A percentile compares a stretch with the other conserved stretches of the same genome.
phyloP scores from a whole-genome alignment of 2,113 vertebrate genomes.

The Callionymus lyra region DNA sequence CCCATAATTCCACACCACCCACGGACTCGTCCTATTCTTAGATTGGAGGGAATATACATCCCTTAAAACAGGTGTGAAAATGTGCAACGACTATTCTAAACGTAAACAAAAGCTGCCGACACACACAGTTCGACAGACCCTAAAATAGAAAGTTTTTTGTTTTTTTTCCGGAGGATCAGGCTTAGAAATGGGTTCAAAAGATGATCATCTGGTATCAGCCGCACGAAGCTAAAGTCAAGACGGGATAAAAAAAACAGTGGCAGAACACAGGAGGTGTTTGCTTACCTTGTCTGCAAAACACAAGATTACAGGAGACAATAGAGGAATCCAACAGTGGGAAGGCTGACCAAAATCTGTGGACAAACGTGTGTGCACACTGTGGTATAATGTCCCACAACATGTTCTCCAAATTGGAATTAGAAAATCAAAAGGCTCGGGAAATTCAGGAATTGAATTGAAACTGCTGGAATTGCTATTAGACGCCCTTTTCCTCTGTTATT shows the following conservation, averaged over 20 bases:
- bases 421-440: too few relatives aligned
- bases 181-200: slow-evolving; percentile 61
- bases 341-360: slow-evolving; percentile 25
- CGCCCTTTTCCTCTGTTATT: too few relatives aligned
- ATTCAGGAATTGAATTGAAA: too few relatives aligned
- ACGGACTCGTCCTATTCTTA: slow-evolving; percentile 46
- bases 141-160: slow-evolving; percentile 54
- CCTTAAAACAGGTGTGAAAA: slow-evolving; percentile 38
- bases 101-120: slow-evolving; percentile 22
- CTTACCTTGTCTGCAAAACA: slow-evolving; percentile 53
- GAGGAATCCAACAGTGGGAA: slow-evolving; percentile 27
- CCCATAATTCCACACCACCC: slow-evolving; percentile 47
- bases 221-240: slow-evolving; percentile 19
- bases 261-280: slow-evolving; percentile 24
- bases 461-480: too few relatives aligned
- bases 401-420: too few relatives aligned
- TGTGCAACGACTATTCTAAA: neutral
- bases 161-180: slow-evolving; percentile 65
- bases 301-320: slow-evolving; percentile 59
- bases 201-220: slow-evolving; percentile 49
- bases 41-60: slow-evolving; percentile 43
- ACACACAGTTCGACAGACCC: slow-evolving; percentile 45
- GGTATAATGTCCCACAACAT: slow-evolving; percentile 11
- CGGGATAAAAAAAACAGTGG: slow-evolving; percentile 13
- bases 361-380: slow-evolving; percentile 11